These are phyloP conservation scores for Pachymerium ferrugineum DNA, from an alignment of 2,888 invertebrate species.

Conservation along the genomic window DNA sequence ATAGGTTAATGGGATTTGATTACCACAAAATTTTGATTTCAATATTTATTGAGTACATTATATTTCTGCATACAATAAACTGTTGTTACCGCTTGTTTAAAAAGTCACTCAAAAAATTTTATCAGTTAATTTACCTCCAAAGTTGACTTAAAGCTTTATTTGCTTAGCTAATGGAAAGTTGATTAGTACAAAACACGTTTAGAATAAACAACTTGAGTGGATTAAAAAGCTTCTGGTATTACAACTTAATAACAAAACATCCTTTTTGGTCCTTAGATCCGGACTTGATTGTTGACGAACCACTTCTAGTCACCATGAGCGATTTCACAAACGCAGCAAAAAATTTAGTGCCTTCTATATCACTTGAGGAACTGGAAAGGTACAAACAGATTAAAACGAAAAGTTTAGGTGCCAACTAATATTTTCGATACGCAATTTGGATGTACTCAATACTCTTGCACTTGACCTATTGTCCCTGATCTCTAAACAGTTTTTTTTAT, in stretches of 20 bases:
- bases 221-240: not conserved
- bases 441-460: no score
- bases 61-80: no score
- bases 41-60: no score
- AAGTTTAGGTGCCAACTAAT: not conserved
- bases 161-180: not conserved
- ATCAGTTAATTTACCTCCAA: not conserved
- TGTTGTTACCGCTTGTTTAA: no score
- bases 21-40: no score
- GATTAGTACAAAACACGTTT: not conserved
- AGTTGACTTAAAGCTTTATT: not conserved
- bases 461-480: no score
- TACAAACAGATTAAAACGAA: constrained; percentile 29
- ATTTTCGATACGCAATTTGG: no score
- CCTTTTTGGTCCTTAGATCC: not conserved
- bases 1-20: no score
- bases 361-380: constrained; percentile 35
- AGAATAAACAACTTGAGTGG: not conserved
- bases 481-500: no score
- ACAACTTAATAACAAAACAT: not conserved
- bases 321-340: constrained; percentile 37
- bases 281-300: not conserved
- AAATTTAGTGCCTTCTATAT: constrained; percentile 38
- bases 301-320: constrained; percentile 28
- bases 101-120: not conserved